Percentiles rank a stretch among this genome's conserved stretches.
Evolutionary conservation across 2,113 vertebrate genomes (phyloP).

Genomic region (Laterallus jamaicensis): DNA sequence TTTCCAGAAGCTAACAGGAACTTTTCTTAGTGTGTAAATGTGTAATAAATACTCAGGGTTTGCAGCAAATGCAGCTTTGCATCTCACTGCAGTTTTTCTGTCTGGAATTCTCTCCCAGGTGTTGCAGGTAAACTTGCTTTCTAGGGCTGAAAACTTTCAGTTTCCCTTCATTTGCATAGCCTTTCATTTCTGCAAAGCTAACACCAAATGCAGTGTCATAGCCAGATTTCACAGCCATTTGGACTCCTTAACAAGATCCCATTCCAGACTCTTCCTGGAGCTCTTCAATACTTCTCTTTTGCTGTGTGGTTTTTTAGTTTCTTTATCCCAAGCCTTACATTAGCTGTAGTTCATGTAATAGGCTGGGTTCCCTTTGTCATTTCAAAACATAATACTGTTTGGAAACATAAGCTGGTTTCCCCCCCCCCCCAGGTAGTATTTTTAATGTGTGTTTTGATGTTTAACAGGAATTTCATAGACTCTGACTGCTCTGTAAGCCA

Average conservation of each 20-base stretch:
- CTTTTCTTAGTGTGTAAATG: not conserved
- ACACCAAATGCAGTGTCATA: not conserved
- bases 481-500: not conserved
- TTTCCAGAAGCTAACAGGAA: rapidly evolving
- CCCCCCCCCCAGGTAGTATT: not conserved
- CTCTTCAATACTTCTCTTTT: not conserved
- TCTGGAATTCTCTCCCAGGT: not conserved
- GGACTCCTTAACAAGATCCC: not conserved
- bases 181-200: not conserved
- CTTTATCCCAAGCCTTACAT: not conserved
- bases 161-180: not conserved
- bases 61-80: not conserved
- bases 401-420: not conserved
- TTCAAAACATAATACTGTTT: not conserved
- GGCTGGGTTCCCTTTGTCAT: not conserved
- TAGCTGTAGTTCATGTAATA: not conserved
- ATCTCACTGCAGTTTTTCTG: not conserved
- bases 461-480: not conserved
- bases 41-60: not conserved
- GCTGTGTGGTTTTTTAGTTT: not conserved
- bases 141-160: not conserved
- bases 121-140: not conserved
- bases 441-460: not conserved
- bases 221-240: not conserved
- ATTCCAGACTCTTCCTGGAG: not conserved